Conservation (phyloP, 2,797 vertebrate genomes). For the Loris lydekkerianus region DNA sequence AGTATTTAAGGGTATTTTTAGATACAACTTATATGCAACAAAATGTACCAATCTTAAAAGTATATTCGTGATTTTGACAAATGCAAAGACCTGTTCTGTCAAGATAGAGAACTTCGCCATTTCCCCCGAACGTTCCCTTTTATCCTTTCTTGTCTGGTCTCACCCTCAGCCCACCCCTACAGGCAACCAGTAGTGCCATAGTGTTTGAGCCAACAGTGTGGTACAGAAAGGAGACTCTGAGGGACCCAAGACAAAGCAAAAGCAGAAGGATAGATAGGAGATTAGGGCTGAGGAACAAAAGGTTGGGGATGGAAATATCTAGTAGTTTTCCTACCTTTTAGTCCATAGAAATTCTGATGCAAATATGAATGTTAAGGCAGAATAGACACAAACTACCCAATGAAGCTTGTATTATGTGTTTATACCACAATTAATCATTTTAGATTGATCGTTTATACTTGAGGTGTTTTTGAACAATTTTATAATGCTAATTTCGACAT, state of each 20-base stretch:
- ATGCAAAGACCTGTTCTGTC: not conserved
- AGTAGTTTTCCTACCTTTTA: not conserved
- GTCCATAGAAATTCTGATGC: not conserved
- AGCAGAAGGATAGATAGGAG: constrained; percentile 18
- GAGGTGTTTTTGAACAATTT: constrained; percentile 40
- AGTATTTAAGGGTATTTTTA: constrained; percentile 34
- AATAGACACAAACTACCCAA: not conserved
- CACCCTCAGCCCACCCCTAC: not conserved
- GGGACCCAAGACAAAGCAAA: not conserved
- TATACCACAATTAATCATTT: constrained; percentile 48
- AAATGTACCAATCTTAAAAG: not conserved
- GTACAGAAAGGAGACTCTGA: constrained; percentile 15
- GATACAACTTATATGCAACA: constrained; percentile 47
- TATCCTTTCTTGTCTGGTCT: not conserved
- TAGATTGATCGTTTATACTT: constrained; percentile 44
- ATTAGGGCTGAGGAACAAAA: not conserved
- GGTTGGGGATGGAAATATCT: not conserved
- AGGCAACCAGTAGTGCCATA: not conserved
- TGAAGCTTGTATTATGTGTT: constrained; percentile 28
- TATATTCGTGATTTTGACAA: constrained; percentile 22
- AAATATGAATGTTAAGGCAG: not conserved
- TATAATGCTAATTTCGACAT: constrained; percentile 23
- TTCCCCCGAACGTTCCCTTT: constrained; percentile 8
- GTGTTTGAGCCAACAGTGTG: constrained; percentile 34
- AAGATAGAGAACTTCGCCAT: not conserved